A percentile compares a stretch with the other conserved stretches of the same genome.
Conservation (phyloP, 2,888 invertebrate genomes). For the Podabrus alpinus region DNA sequence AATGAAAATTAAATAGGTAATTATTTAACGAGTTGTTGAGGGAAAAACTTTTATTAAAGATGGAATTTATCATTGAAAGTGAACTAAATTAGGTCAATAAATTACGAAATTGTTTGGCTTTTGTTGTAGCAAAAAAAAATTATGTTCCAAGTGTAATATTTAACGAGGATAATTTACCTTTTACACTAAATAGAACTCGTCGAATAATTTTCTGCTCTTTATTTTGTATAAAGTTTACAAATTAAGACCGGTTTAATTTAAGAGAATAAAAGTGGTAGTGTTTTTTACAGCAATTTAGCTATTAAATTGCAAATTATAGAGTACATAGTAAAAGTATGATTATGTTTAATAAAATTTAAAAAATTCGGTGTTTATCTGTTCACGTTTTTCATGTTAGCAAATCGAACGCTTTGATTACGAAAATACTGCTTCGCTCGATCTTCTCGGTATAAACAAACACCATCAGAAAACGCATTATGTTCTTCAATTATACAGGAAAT, state of each 20-base stretch:
- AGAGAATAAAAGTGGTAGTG: not conserved
- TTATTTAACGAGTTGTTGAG: not conserved
- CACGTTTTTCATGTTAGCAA: not conserved
- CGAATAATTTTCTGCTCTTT: not conserved
- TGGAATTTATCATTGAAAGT: not conserved
- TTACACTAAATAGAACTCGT: not conserved
- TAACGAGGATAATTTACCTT: not conserved
- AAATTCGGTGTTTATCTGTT: not conserved
- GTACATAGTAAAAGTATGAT: not conserved
- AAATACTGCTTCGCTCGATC: not conserved
- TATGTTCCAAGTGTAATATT: not conserved
- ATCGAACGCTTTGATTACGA: not conserved
- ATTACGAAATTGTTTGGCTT: not conserved
- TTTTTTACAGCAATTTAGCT: not conserved
- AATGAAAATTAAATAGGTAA: not conserved
- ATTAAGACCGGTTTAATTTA: not conserved
- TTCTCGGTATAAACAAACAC: slow-evolving; percentile 21
- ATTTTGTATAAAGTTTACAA: not conserved
- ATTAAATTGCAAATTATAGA: not conserved
- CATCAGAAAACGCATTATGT: slow-evolving; percentile 45
- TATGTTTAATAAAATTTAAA: not conserved
- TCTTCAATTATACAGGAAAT: slow-evolving; percentile 50
- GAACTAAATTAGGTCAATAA: not conserved
- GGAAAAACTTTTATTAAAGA: not conserved
- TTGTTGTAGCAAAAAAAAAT: not conserved